Conservation (phyloP, 2,797 vertebrate genomes). For the Cuniculus paca region DNA sequence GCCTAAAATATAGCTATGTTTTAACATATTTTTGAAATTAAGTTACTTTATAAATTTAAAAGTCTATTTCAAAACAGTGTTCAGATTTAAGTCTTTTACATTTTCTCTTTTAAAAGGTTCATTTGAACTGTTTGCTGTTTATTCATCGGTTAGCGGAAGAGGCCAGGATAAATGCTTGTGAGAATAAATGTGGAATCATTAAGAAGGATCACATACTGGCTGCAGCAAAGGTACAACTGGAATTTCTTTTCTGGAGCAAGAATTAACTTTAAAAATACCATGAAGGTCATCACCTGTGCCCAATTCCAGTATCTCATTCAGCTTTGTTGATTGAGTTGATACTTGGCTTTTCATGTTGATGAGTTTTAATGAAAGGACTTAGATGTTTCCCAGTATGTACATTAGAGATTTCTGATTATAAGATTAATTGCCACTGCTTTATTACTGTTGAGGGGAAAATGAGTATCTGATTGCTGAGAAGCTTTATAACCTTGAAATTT, state of each 20-base stretch:
- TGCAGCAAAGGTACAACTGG: conserved; percentile 90
- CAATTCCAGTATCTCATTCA: conserved; percentile 31
- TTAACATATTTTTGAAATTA: conserved; percentile 17
- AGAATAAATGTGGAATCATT: conserved; percentile 91
- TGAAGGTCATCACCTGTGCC: not conserved
- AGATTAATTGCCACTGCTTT: not conserved
- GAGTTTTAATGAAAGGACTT: conserved; percentile 42
- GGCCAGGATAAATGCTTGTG: conserved; percentile 92
- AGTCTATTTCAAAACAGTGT: too few species aligned
- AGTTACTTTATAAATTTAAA: conserved; percentile 27
- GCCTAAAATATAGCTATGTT: conserved; percentile 28
- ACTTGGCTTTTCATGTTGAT: conserved; percentile 35
- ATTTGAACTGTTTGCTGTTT: conserved; percentile 93
- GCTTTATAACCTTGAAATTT: conserved; percentile 43
- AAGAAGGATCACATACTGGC: conserved; percentile 91
- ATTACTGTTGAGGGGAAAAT: not conserved
- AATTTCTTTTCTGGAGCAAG: conserved; percentile 53
- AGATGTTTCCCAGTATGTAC: not conserved
- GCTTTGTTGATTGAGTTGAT: not conserved
- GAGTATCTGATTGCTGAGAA: not conserved
- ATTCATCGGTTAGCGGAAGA: conserved; percentile 93
- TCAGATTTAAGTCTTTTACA: too few species aligned
- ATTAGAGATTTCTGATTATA: not conserved
- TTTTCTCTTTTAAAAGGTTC: conserved; percentile 90
- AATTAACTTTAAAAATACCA: conserved; percentile 29